Evolutionary conservation across 2,113 vertebrate genomes (phyloP), one percentile per base, ranked within the genome.

Genomic region (Pomatorhinus ruficollis): DNA sequence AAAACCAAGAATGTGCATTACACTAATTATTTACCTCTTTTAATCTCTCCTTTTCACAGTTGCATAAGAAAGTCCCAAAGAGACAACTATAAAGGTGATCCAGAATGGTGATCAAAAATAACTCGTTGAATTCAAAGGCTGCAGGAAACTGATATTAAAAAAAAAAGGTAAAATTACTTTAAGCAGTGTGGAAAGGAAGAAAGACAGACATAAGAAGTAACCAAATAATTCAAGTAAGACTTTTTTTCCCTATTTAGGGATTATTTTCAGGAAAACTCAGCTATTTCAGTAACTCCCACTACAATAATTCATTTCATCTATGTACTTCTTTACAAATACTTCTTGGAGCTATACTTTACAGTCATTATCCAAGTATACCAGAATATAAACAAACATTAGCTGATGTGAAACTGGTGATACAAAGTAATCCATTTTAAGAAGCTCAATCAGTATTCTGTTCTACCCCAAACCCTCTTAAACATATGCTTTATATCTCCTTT

Each of bases 81-180:
- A 99, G 98, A 91, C 99, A 99, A 97, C 99, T 99, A 97, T 99
- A 99, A 30, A 99, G 99, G 93, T 99, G 99, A 95, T 99, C 99
- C 98, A 99, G 97, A 96, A 99, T 98, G 27, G 98, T 99, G 94
- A 99, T 98, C 95, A 99, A 98, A 98, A 99, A 99, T 35, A 99
- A 97, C 94, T 99, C 99, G 0, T 99, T 99, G 96, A 99, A 99
- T 97, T 99, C 99, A 94, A 99, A 99, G 9, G 99, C 99, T 79
- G 99, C 98, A 65, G 99, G 99, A 97, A 99, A 99, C 99, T 99
- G 94, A 31, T 95, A 83, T 59, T 22, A 8, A 69, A 83, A 93
- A 83, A 93, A 93, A 72, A 65, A 9, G 22, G 64, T 35, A 87
- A 75, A 94, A 50, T 76, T 53, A 83, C 49, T 81, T 59, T 6